Percentiles rank a stretch among this genome's conserved stretches.
phyloP scores from a whole-genome alignment of 2,113 vertebrate species.

The Ochotona princeps region DNA sequence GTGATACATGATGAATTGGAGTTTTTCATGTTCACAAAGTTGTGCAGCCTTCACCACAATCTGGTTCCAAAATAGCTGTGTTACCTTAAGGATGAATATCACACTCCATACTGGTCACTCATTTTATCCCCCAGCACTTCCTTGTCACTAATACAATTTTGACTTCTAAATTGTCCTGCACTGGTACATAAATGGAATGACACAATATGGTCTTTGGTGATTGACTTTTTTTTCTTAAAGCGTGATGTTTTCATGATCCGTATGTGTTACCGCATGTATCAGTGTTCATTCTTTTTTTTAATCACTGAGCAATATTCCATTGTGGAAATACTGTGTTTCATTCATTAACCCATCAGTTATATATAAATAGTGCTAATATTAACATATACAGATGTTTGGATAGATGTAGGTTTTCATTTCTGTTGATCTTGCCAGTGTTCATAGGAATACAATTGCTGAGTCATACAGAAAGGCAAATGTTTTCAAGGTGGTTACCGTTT shows the following conservation, averaged over 20 bases:
- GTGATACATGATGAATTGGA: not conserved
- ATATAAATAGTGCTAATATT: not conserved
- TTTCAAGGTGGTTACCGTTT: not conserved
- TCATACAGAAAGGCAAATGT: not conserved
- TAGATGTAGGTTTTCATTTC: not conserved
- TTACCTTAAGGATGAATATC: not conserved
- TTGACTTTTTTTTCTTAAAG: not conserved
- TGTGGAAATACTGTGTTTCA: not conserved
- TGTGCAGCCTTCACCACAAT: not conserved
- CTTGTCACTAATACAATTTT: not conserved
- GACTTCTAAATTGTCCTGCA: not conserved
- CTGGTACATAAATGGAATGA: not conserved
- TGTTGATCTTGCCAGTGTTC: not conserved
- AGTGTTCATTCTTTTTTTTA: not conserved
- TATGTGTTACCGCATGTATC: not conserved
- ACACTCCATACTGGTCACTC: not conserved
- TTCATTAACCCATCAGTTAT: not conserved
- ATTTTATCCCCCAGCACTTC: not conserved
- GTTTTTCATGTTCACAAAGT: not conserved
- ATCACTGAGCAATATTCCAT: not conserved
- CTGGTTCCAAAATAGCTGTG: not conserved
- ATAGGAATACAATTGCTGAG: not conserved
- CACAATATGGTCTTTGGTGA: not conserved
- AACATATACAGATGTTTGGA: not conserved
- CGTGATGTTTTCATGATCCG: slow-evolving; percentile 1